Conservation (phyloP, 64 coral and sea anemone genomes). For the Montipora sp. region DNA sequence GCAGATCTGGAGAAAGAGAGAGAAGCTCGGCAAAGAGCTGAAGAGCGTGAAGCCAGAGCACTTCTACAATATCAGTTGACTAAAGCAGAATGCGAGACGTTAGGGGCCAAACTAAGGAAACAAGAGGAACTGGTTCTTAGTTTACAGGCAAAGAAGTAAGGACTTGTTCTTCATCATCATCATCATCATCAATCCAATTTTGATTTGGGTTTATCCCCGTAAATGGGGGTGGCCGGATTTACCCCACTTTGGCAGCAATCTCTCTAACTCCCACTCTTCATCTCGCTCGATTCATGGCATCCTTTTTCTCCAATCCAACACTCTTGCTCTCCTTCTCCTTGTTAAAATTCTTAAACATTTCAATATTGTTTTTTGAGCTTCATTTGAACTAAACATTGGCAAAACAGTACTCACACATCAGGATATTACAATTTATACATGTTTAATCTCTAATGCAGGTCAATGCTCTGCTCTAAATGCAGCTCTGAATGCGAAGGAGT, state of each 20-base stretch:
- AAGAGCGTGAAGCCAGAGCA: conserved; percentile 90
- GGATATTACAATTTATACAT: too few species aligned
- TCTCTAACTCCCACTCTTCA: too few species aligned
- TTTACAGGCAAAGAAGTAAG: conserved; percentile 64
- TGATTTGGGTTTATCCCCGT: too few species aligned
- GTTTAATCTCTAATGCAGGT: neutral
- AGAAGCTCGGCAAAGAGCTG: conserved; percentile 72
- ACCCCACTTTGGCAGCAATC: too few species aligned
- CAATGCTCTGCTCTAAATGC: neutral
- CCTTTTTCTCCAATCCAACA: too few species aligned
- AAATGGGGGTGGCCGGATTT: too few species aligned
- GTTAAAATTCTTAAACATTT: neutral
- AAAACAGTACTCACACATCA: neutral
- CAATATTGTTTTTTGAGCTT: neutral
- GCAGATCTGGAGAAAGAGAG: conserved; percentile 83
- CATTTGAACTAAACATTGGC: neutral
- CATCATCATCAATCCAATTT: too few species aligned
- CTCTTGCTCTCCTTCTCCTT: too few species aligned
- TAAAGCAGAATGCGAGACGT: conserved; percentile 86
- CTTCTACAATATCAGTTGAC: conserved; percentile 84
- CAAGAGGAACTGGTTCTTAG: conserved; percentile 73
- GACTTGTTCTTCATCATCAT: neutral
- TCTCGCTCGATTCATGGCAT: too few species aligned
- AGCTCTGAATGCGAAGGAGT: conserved; percentile 27
- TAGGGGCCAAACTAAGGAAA: conserved; percentile 62